Conservation (phyloP, 53 echinoderm and acorn worm species). For the Antedon mediterranea region DNA sequence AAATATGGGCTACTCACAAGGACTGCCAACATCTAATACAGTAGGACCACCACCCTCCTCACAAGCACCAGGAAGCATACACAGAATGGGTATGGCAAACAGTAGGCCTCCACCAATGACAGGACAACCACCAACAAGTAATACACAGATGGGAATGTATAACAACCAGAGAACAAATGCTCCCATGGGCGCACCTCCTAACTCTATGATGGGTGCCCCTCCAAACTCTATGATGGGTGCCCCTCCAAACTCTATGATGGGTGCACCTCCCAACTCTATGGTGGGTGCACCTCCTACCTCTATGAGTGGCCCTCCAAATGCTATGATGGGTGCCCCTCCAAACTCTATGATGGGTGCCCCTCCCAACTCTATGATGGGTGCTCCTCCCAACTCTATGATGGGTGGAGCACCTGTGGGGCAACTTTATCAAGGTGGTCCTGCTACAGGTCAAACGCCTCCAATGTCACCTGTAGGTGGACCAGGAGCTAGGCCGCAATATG, state of each 20-base stretch:
- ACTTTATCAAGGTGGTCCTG: not conserved
- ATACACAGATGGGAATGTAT: constrained; percentile 17
- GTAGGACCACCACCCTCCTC: constrained; percentile 13
- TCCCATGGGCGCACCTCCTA: not conserved
- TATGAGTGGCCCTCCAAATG: constrained; percentile 6
- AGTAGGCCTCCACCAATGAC: not conserved
- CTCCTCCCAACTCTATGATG: constrained; percentile 6
- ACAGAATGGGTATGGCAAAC: not conserved
- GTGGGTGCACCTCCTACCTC: not conserved
- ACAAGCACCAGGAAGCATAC: constrained; percentile 3
- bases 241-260: constrained; percentile 7
- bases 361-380: constrained; percentile 13
- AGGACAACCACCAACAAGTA: constrained; percentile 9
- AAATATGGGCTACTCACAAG: constrained; percentile 12
- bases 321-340: not conserved
- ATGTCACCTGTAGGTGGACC: constrained; percentile 20
- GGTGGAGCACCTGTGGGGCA: constrained; percentile 14
- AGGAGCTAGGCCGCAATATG: constrained; percentile 8
- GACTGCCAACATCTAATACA: constrained; percentile 11
- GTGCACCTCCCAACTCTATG: constrained; percentile 8
- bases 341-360: not conserved
- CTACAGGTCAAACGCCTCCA: constrained; percentile 1
- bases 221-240: constrained; percentile 1
- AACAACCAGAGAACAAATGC: not conserved
- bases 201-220: not conserved